A percentile compares a stretch with the other conserved stretches of the same genome.
phyloP scores from a whole-genome alignment of 2,113 vertebrate genomes.

The Gadus macrocephalus region DNA sequence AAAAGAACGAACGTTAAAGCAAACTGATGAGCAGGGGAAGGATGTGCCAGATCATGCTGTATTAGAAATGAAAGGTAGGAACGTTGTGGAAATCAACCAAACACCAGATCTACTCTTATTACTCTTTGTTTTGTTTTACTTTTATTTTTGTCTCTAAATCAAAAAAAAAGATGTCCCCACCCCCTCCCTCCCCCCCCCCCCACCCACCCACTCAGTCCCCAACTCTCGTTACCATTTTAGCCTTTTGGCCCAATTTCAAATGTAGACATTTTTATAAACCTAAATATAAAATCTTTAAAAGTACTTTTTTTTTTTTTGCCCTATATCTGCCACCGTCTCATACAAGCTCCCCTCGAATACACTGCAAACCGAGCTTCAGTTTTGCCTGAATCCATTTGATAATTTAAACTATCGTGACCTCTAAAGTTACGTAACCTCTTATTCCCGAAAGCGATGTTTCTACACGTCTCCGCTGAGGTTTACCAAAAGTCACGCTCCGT shows the following conservation, averaged over 20 bases:
- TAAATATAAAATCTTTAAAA: constrained; percentile 41
- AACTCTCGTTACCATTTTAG: constrained; percentile 42
- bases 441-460: constrained; percentile 26
- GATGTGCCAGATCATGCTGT: constrained; percentile 94
- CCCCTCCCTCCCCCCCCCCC: constrained; percentile 18
- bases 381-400: not conserved
- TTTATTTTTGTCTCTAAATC: constrained; percentile 58
- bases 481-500: constrained; percentile 27
- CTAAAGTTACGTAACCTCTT: constrained; percentile 16
- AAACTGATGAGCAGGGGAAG: constrained; percentile 93
- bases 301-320: constrained; percentile 31
- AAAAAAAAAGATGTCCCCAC: constrained; percentile 65
- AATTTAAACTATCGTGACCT: not conserved
- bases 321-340: constrained; percentile 44
- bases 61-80: constrained; percentile 97
- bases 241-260: constrained; percentile 60
- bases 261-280: constrained; percentile 51
- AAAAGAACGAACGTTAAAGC: constrained; percentile 90
- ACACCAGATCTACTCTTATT: constrained; percentile 75
- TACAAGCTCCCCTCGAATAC: constrained; percentile 41
- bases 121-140: constrained; percentile 67
- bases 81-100: constrained; percentile 71
- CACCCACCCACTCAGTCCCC: constrained; percentile 1
- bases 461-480: constrained; percentile 22
- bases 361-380: constrained; percentile 60